These are phyloP conservation scores for Mirounga angustirostris DNA, from an alignment of 2,113 vertebrate genomes.

Conservation along the genomic window DNA sequence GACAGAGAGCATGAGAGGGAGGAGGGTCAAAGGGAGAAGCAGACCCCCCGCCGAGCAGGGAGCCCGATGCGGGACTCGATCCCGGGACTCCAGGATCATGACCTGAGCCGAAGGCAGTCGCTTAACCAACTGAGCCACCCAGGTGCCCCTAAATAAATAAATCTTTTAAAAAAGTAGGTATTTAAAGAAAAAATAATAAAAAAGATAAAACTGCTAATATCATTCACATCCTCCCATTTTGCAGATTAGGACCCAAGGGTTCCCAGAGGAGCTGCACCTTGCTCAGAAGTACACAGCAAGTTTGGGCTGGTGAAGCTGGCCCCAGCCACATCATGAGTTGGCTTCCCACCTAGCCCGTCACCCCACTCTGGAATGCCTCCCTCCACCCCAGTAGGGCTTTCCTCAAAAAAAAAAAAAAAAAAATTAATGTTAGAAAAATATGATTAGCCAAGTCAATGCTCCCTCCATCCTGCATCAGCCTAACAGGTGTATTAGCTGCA, in stretches of 20 bases:
- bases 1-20: no score
- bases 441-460: neutral
- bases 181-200: neutral
- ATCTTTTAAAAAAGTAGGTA: neutral
- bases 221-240: neutral
- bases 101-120: no score
- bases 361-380: neutral
- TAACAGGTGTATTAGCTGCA: neutral
- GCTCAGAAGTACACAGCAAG: neutral
- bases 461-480: neutral
- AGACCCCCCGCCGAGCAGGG: no score
- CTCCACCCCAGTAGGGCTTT: neutral
- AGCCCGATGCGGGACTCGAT: no score
- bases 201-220: neutral
- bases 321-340: neutral
- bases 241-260: neutral
- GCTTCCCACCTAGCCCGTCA: neutral
- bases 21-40: no score
- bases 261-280: neutral
- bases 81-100: no score
- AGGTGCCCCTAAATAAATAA: neutral
- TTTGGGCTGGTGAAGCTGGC: neutral
- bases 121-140: no score
- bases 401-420: neutral
- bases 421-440: neutral